phyloP scores from a whole-genome alignment of 2,797 vertebrate genomes.

The Ctenopoma multispine region DNA sequence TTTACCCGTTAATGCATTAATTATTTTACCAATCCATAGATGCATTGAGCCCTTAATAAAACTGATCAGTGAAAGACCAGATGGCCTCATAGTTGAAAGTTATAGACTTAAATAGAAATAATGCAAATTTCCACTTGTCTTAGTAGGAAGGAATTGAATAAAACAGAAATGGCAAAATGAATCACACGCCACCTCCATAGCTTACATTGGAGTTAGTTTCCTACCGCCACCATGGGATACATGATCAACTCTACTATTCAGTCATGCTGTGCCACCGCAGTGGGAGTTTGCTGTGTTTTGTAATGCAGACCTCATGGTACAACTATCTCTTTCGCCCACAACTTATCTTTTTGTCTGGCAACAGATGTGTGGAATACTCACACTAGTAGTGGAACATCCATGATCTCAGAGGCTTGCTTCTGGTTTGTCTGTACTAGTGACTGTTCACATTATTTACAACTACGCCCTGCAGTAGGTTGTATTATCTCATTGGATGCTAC shows the following conservation, averaged over 20 bases:
- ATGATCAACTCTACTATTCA: conserved; percentile 54
- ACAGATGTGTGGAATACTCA: conserved; percentile 71
- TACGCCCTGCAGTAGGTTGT: conserved; percentile 26
- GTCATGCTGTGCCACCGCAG: conserved; percentile 58
- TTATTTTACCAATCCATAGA: neutral
- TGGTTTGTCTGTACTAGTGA: conserved; percentile 62
- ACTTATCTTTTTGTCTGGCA: conserved; percentile 55
- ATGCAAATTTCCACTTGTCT: conserved; percentile 50
- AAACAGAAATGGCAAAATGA: conserved; percentile 77
- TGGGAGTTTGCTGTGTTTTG: conserved; percentile 62
- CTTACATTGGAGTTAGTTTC: conserved; percentile 75
- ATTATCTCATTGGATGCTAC: conserved; percentile 27
- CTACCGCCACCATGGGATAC: conserved; percentile 72
- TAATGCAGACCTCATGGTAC: conserved; percentile 54
- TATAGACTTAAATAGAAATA: conserved; percentile 23
- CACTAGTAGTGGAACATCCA: conserved; percentile 78
- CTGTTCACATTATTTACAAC: conserved; percentile 51
- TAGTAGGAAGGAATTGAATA: conserved; percentile 60
- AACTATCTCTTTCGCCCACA: conserved; percentile 68
- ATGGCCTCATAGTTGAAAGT: conserved; percentile 12
- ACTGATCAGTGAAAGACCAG: conserved; percentile 9
- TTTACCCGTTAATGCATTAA: neutral
- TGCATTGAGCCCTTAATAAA: neutral
- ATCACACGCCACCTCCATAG: conserved; percentile 79
- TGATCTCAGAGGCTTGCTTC: conserved; percentile 69